Evolutionary conservation across 2,888 invertebrate genomes (phyloP).

Genomic region (Epistrophella euchroma): DNA sequence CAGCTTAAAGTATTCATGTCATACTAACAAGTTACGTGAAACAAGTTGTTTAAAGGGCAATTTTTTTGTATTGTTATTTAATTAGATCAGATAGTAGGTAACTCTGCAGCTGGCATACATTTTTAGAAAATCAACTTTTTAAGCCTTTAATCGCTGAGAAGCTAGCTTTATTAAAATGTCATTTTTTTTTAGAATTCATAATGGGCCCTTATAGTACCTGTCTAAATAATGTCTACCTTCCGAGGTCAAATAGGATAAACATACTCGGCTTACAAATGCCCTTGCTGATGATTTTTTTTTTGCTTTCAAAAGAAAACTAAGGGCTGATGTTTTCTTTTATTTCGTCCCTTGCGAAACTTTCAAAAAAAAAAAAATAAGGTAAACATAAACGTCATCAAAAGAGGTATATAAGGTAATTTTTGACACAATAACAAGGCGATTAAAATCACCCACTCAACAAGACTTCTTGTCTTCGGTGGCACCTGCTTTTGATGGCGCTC

Average conservation of each 20-base stretch:
- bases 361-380: background rate
- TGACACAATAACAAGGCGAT: slow-evolving; percentile 46
- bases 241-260: background rate
- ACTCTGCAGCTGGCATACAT: no score
- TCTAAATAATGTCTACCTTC: no score
- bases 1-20: no score
- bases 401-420: slow-evolving; percentile 45
- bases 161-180: no score
- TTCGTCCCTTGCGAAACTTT: slow-evolving; percentile 8
- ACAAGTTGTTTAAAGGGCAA: no score
- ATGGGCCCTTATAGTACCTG: background rate
- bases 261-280: background rate
- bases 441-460: slow-evolving; percentile 40
- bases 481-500: slow-evolving; percentile 49
- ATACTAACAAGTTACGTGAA: no score
- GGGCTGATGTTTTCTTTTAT: slow-evolving; percentile 26
- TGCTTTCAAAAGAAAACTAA: slow-evolving; percentile 4
- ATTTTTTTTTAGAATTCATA: background rate
- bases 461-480: slow-evolving; percentile 37
- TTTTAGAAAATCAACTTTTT: no score
- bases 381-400: slow-evolving; percentile 21
- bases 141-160: no score
- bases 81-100: no score
- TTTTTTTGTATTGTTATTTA: no score
- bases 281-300: slow-evolving; percentile 30